phyloP scores from a whole-genome alignment of 2,113 vertebrate species.

The Pogonocichla stellata region DNA sequence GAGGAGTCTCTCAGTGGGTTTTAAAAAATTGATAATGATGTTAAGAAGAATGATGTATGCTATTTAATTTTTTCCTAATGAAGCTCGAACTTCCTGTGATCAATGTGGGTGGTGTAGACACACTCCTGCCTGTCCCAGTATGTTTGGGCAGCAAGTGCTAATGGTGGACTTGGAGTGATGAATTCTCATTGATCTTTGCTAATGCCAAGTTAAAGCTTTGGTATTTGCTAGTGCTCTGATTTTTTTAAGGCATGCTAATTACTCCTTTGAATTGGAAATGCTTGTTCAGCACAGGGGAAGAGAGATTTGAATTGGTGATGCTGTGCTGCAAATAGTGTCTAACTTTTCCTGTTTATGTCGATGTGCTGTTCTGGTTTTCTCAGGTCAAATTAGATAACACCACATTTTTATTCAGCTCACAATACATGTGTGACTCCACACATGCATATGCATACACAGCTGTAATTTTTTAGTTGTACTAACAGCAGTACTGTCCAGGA shows the following conservation, averaged over 20 bases:
- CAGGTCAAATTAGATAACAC: constrained; percentile 20
- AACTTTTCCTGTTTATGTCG: neutral
- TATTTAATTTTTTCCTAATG: neutral
- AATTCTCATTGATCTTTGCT: constrained; percentile 43
- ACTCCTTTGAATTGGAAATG: constrained; percentile 15
- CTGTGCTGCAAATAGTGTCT: neutral
- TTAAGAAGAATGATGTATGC: neutral
- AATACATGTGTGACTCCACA: neutral
- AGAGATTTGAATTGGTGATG: neutral
- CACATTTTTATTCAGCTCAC: neutral
- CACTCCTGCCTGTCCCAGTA: neutral
- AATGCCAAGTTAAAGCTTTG: constrained; percentile 37
- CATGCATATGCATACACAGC: neutral
- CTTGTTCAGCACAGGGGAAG: constrained; percentile 2
- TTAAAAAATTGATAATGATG: neutral
- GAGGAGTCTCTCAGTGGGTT: neutral
- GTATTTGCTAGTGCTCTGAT: constrained; percentile 34
- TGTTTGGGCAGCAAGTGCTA: neutral
- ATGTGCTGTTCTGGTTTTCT: constrained; percentile 42
- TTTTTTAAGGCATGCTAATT: constrained; percentile 1
- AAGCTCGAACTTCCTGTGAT: neutral
- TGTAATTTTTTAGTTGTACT: neutral
- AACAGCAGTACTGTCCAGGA: neutral
- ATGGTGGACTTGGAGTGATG: neutral
- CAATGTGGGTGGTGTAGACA: neutral